These are phyloP conservation scores for Oreochromis mossambicus DNA, from an alignment of 2,797 vertebrate species.

Conservation along the genomic window DNA sequence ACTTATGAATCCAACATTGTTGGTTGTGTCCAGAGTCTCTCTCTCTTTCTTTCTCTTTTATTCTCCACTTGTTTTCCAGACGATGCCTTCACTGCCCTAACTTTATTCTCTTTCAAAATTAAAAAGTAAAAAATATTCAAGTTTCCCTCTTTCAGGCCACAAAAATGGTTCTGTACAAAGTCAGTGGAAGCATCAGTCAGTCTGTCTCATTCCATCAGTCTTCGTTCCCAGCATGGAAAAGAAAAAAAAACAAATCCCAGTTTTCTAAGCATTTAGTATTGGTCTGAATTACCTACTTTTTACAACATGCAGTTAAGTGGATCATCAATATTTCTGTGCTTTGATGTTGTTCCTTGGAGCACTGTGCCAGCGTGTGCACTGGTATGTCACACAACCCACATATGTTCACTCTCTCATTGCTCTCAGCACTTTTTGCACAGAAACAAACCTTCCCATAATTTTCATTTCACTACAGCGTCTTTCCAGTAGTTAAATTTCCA, in stretches of 20 bases:
- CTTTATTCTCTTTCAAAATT: slow-evolving; percentile 25
- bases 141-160: slow-evolving; percentile 47
- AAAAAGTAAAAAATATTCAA: slow-evolving; percentile 33
- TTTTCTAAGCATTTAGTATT: slow-evolving; percentile 53
- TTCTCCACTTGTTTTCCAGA: slow-evolving; percentile 26
- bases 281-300: slow-evolving; percentile 49
- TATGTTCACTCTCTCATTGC: background rate
- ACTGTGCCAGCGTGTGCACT: background rate
- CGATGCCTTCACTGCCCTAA: slow-evolving; percentile 15
- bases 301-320: slow-evolving; percentile 48
- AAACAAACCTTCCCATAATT: slow-evolving; percentile 14
- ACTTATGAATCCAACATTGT: slow-evolving; percentile 57
- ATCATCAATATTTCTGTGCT: slow-evolving; percentile 42
- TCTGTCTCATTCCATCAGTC: slow-evolving; percentile 22
- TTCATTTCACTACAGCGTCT: background rate
- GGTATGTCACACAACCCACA: slow-evolving; percentile 23
- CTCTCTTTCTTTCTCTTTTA: slow-evolving; percentile 33
- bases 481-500: background rate
- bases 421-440: slow-evolving; percentile 16
- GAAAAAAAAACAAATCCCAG: slow-evolving; percentile 4
- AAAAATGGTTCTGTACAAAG: slow-evolving; percentile 52
- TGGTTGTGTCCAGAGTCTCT: slow-evolving; percentile 71
- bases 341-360: slow-evolving; percentile 29
- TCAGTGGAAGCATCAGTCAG: slow-evolving; percentile 56
- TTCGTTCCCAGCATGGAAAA: slow-evolving; percentile 24